Percentiles rank a stretch among this genome's conserved stretches.
Evolutionary conservation across 1,140 invertebrate genomes (phyloP).

Genomic region (Phenacoccus solenopsis): DNA sequence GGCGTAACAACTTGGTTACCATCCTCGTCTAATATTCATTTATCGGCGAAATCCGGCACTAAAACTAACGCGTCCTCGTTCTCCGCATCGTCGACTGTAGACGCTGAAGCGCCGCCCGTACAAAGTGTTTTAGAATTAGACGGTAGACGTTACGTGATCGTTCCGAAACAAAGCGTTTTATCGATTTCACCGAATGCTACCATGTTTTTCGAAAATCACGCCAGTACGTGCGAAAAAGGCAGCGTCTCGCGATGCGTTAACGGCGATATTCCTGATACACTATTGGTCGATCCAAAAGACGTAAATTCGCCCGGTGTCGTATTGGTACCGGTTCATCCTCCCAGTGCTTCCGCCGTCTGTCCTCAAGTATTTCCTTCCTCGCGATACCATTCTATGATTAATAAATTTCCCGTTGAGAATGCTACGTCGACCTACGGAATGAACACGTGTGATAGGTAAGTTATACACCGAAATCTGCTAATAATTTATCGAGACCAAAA

Average conservation of each 20-base stretch:
- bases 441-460: too few species aligned
- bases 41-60: not conserved
- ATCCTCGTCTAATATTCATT: not conserved
- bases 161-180: not conserved
- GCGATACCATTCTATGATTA: too few species aligned
- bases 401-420: too few species aligned
- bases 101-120: not conserved
- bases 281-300: not conserved
- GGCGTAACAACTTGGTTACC: conserved; percentile 2
- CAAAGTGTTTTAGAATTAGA: not conserved
- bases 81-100: not conserved
- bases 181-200: not conserved
- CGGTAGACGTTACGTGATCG: not conserved
- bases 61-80: not conserved
- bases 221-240: not conserved
- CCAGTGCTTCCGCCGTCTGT: not conserved
- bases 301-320: not conserved
- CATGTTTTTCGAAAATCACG: not conserved
- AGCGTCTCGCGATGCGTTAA: not conserved
- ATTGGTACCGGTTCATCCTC: not conserved
- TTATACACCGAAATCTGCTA: too few species aligned
- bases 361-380: too few species aligned
- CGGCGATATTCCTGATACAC: not conserved
- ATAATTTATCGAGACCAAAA: too few species aligned
- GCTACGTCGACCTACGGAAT: too few species aligned